Percentiles rank a stretch among this genome's conserved stretches.
phyloP scores from a whole-genome alignment of 92 coral and sea anemone species.

The Galaxea fascicularis region DNA sequence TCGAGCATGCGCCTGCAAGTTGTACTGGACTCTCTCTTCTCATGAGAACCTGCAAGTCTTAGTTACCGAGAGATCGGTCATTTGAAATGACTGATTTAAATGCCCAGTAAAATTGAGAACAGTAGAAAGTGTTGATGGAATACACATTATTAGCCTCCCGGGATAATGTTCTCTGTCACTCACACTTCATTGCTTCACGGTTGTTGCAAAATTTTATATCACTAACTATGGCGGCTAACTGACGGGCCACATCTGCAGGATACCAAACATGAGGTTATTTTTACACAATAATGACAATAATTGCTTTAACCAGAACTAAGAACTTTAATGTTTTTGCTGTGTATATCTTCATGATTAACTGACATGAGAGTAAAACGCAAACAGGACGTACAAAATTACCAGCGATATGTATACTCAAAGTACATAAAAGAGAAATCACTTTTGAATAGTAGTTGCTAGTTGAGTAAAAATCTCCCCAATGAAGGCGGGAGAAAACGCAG shows the following conservation, averaged over 20 bases:
- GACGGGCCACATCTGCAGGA: conserved; percentile 4
- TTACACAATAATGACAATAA: conserved; percentile 10
- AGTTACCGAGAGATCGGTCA: conserved; percentile 2
- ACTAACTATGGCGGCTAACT: background rate
- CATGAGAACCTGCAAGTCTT: conserved; percentile 21
- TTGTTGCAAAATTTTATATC: conserved; percentile 9
- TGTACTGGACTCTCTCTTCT: too few relatives aligned
- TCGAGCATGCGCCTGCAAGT: too few relatives aligned
- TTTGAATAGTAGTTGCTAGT: background rate
- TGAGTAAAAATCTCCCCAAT: conserved; percentile 10
- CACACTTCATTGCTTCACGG: conserved; percentile 16
- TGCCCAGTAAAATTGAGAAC: conserved; percentile 16
- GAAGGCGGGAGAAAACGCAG: conserved; percentile 3
- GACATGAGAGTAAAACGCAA: conserved; percentile 6
- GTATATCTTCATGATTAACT: too few relatives aligned
- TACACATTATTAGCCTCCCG: background rate
- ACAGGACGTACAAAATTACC: conserved; percentile 17
- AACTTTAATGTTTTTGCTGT: too few relatives aligned
- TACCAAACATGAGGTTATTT: background rate
- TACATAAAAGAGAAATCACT: background rate
- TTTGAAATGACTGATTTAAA: conserved; percentile 11
- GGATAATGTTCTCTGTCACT: conserved; percentile 8
- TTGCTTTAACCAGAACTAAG: too few relatives aligned
- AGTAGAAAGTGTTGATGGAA: conserved; percentile 16
- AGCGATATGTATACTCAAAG: background rate